These are phyloP conservation scores for Bombus sibiricus DNA, from an alignment of 1,140 invertebrate species.

Conservation along the genomic window DNA sequence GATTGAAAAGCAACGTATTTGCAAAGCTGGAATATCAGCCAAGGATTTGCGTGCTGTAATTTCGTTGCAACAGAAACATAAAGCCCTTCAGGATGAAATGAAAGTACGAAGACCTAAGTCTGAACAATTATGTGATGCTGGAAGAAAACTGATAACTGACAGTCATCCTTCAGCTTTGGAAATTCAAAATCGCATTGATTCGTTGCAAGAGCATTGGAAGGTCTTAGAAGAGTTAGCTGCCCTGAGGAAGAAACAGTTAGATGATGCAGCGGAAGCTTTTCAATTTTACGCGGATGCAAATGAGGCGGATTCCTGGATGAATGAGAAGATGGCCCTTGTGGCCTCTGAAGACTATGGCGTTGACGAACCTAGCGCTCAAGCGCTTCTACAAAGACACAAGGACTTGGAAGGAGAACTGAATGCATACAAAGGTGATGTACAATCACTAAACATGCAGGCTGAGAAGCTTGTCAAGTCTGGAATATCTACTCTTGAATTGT, in stretches of 20 bases:
- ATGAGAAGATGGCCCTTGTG: slow-evolving; percentile 95
- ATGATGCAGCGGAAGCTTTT: slow-evolving; percentile 97
- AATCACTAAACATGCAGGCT: slow-evolving; percentile 92
- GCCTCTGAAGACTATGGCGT: slow-evolving; percentile 94
- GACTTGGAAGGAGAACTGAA: slow-evolving; percentile 95
- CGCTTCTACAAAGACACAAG: slow-evolving; percentile 92
- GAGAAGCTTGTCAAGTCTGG: slow-evolving; percentile 91
- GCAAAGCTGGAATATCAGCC: slow-evolving; percentile 93
- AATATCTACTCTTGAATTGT: slow-evolving; percentile 89
- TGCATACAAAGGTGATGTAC: slow-evolving; percentile 95
- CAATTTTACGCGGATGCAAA: slow-evolving; percentile 98
- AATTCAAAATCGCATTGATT: slow-evolving; percentile 91
- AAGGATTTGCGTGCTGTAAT: slow-evolving; percentile 96
- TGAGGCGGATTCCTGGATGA: slow-evolving; percentile 98
- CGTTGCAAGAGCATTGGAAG: slow-evolving; percentile 93
- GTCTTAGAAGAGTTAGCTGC: slow-evolving; percentile 92
- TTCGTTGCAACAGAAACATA: slow-evolving; percentile 96
- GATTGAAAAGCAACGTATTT: slow-evolving; percentile 95
- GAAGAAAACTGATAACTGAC: slow-evolving; percentile 89
- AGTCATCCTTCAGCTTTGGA: slow-evolving; percentile 90
- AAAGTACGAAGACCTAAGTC: slow-evolving; percentile 91
- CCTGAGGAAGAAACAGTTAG: slow-evolving; percentile 92
- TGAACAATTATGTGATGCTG: slow-evolving; percentile 89
- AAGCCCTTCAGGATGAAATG: slow-evolving; percentile 96
- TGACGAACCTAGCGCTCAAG: slow-evolving; percentile 95